phyloP scores from a whole-genome alignment of 2,113 vertebrate species.

The Corythoichthys intestinalis region DNA sequence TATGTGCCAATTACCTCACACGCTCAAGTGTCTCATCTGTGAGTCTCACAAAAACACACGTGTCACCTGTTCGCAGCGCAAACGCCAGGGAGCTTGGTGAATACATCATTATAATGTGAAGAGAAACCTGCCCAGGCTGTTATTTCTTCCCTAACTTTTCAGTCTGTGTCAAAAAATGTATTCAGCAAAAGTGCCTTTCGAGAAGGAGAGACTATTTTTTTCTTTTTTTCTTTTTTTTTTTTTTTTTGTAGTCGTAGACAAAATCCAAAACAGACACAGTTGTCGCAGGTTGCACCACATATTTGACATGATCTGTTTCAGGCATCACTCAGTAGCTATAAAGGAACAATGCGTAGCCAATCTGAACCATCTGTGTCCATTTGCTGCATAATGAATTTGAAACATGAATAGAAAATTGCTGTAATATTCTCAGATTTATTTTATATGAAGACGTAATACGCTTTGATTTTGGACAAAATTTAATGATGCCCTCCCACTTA shows the following conservation, averaged over 20 bases:
- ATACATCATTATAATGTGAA: conserved; percentile 10
- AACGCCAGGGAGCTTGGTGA: conserved; percentile 2
- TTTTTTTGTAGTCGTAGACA: not conserved
- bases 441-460: not conserved
- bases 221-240: not conserved
- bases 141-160: not conserved
- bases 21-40: conserved; percentile 10
- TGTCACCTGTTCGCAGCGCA: conserved; percentile 1
- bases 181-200: not conserved
- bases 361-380: conserved; percentile 52
- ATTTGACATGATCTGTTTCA: conserved; percentile 33
- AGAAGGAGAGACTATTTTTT: not conserved
- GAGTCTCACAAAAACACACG: conserved; percentile 10
- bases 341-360: conserved; percentile 38
- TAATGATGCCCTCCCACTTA: not conserved
- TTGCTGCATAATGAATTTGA: conserved; percentile 40
- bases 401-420: not conserved
- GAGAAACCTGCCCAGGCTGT: conserved; percentile 1
- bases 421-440: not conserved
- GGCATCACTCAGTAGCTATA: conserved; percentile 59
- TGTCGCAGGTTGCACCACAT: conserved; percentile 3
- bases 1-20: conserved; percentile 42
- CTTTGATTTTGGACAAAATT: not conserved
- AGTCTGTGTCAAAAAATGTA: not conserved
- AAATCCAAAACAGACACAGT: conserved; percentile 22